These are phyloP conservation scores for Leucoraja erinaceus DNA, from an alignment of 2,113 vertebrate genomes.

Conservation along the genomic window DNA sequence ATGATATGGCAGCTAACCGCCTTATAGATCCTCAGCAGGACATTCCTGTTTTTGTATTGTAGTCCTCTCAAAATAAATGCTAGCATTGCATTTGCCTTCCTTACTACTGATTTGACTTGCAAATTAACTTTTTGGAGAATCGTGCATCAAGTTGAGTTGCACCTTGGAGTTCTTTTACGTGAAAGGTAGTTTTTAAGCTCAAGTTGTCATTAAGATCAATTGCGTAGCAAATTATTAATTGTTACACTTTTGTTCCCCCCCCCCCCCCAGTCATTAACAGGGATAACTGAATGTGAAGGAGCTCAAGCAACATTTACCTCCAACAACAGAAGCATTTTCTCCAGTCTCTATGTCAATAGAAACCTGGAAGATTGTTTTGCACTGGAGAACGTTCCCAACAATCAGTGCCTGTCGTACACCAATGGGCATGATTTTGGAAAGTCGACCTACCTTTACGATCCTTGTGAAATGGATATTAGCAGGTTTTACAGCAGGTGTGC, in stretches of 20 bases:
- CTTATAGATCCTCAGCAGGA: no score
- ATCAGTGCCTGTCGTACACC: constrained; percentile 44
- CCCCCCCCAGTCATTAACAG: constrained; percentile 51
- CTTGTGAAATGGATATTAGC: constrained; percentile 33
- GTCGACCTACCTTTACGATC: background rate
- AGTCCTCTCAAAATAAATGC: no score
- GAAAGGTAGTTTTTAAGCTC: no score
- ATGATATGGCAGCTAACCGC: no score
- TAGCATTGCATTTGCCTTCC: no score
- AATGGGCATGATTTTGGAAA: constrained; percentile 44
- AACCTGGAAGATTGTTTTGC: constrained; percentile 43
- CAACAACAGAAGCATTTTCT: constrained; percentile 40
- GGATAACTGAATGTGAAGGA: constrained; percentile 42
- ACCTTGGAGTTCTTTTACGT: no score
- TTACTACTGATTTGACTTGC: no score
- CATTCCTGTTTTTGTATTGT: no score
- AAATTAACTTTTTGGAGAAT: no score
- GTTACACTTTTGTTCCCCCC: constrained; percentile 43
- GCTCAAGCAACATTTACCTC: constrained; percentile 50
- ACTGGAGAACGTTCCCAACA: constrained; percentile 40
- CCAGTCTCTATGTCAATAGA: constrained; percentile 43
- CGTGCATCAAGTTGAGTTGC: no score
- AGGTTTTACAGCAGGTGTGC: constrained; percentile 47
- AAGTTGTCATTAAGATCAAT: background rate
- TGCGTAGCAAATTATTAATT: background rate